These are phyloP conservation scores for Philereme vetulata DNA, from an alignment of 2,888 invertebrate genomes.

Conservation along the genomic window DNA sequence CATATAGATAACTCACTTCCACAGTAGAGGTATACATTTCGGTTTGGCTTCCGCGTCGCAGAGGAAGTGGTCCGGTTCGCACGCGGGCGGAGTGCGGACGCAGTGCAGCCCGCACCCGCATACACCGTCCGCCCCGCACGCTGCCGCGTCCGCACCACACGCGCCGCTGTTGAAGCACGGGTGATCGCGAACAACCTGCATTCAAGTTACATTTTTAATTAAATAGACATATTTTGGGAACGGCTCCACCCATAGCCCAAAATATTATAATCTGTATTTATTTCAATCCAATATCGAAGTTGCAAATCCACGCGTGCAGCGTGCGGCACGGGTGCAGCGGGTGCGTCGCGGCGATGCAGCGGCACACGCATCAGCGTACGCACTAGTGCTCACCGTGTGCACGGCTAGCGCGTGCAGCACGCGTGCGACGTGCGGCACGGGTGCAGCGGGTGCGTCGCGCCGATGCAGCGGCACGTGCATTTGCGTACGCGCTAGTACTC, in stretches of 20 bases:
- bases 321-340: slow-evolving; percentile 80
- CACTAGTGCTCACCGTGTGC: slow-evolving; percentile 1
- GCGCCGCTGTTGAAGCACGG: slow-evolving; percentile 61
- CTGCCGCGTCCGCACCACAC: slow-evolving; percentile 58
- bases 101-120: slow-evolving; percentile 90
- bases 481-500: too few relatives aligned
- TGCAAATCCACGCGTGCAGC: slow-evolving; percentile 62
- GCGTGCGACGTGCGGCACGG: too few relatives aligned
- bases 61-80: slow-evolving; percentile 89
- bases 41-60: slow-evolving; percentile 47
- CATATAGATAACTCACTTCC: slow-evolving; percentile 55
- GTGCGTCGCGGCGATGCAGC: slow-evolving; percentile 78
- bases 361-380: slow-evolving; percentile 85
- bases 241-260: too few relatives aligned
- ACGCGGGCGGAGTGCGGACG: slow-evolving; percentile 78
- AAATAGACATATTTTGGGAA: too few relatives aligned
- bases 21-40: slow-evolving; percentile 62
- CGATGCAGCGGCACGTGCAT: too few relatives aligned
- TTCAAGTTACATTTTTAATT: too few relatives aligned
- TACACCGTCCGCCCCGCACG: slow-evolving; percentile 86
- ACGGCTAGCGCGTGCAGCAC: too few relatives aligned
- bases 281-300: too few relatives aligned
- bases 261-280: too few relatives aligned
- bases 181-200: slow-evolving; percentile 80
- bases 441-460: too few relatives aligned